Percentiles rank a stretch among this genome's conserved stretches.
These are phyloP conservation scores for Cryptops parisi DNA, from an alignment of 2,888 invertebrate species.

Conservation along the genomic window DNA sequence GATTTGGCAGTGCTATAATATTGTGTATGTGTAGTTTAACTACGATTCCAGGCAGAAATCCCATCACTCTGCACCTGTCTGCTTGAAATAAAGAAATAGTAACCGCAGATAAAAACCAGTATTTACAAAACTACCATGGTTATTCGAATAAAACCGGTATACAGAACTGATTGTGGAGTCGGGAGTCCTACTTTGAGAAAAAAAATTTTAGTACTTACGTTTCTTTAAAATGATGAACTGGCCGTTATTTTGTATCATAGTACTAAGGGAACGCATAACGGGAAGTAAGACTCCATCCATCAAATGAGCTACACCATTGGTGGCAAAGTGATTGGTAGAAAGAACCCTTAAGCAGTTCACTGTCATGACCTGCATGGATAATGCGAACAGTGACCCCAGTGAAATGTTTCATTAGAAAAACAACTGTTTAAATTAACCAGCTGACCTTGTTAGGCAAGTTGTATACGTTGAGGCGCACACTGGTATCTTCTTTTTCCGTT, in stretches of 20 bases:
- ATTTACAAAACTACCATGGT: too few species aligned
- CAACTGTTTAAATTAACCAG: not conserved
- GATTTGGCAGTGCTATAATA: too few species aligned
- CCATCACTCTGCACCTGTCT: too few species aligned
- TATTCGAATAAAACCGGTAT: too few species aligned
- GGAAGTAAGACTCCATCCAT: slow-evolving; percentile 45
- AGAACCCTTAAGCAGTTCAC: slow-evolving; percentile 52
- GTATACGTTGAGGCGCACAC: slow-evolving; percentile 44
- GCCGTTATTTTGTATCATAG: slow-evolving; percentile 42
- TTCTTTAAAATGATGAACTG: slow-evolving; percentile 44
- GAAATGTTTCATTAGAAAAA: not conserved
- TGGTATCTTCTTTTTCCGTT: slow-evolving; percentile 36
- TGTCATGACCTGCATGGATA: slow-evolving; percentile 34
- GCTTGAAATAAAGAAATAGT: too few species aligned
- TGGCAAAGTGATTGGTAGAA: slow-evolving; percentile 45
- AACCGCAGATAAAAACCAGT: too few species aligned
- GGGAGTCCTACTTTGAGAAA: too few species aligned
- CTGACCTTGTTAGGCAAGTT: slow-evolving; percentile 36
- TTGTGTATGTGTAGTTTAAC: too few species aligned
- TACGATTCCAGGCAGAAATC: too few species aligned
- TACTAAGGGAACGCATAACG: slow-evolving; percentile 40
- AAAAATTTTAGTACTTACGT: slow-evolving; percentile 28
- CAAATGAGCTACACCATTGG: slow-evolving; percentile 51
- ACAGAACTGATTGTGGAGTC: too few species aligned
- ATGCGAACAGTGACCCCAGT: too few species aligned